These are phyloP conservation scores for Spodoptera picta DNA, from an alignment of 2,888 invertebrate species.

Conservation along the genomic window DNA sequence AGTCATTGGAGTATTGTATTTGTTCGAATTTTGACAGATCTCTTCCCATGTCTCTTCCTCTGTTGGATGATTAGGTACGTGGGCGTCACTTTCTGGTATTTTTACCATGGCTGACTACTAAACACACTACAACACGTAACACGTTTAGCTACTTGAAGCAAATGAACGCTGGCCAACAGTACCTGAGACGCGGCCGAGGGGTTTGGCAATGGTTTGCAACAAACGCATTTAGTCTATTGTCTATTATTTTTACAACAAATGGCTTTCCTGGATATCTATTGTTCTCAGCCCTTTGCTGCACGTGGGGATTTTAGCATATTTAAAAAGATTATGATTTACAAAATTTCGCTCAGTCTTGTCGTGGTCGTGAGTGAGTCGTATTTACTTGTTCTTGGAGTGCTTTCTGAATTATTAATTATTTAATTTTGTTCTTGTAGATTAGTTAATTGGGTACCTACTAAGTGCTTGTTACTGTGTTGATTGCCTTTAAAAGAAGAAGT, in stretches of 20 bases:
- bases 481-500: slow-evolving; percentile 19
- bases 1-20: slow-evolving; percentile 14
- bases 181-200: slow-evolving; percentile 26
- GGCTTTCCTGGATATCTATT: slow-evolving; percentile 34
- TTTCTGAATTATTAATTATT: slow-evolving; percentile 9
- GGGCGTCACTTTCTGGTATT: slow-evolving; percentile 39
- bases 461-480: slow-evolving; percentile 18
- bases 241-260: slow-evolving; percentile 41
- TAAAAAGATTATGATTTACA: slow-evolving; percentile 27
- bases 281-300: slow-evolving; percentile 39
- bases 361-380: slow-evolving; percentile 15
- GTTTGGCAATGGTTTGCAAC: slow-evolving; percentile 7
- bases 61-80: slow-evolving; percentile 7
- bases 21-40: slow-evolving; percentile 8
- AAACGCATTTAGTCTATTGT: slow-evolving; percentile 48
- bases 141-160: slow-evolving; percentile 22
- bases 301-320: slow-evolving; percentile 45
- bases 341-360: slow-evolving; percentile 8
- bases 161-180: slow-evolving; percentile 31
- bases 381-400: slow-evolving; percentile 3
- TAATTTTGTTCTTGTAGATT: slow-evolving; percentile 23
- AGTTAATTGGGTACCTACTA: slow-evolving; percentile 22
- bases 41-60: slow-evolving; percentile 17
- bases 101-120: slow-evolving; percentile 50
- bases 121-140: slow-evolving; percentile 5